These are phyloP conservation scores for Psittacula cyanocephala DNA, from an alignment of 2,113 vertebrate genomes.

Conservation along the genomic window DNA sequence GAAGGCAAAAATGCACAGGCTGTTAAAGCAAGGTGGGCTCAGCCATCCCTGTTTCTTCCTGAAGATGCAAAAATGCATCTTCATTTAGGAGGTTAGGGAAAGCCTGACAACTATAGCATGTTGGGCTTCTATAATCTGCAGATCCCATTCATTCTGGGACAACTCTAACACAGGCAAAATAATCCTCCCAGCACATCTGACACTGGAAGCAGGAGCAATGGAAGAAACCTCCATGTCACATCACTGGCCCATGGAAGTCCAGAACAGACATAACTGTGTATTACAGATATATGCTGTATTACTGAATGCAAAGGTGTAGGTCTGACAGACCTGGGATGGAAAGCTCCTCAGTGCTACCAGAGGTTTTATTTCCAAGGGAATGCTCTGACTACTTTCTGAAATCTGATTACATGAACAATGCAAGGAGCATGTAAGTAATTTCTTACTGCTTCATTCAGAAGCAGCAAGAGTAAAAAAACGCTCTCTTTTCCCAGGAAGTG, in stretches of 20 bases:
- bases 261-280: not conserved
- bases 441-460: not conserved
- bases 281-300: not conserved
- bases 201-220: not conserved
- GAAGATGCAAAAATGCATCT: not conserved
- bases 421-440: not conserved
- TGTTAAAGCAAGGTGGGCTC: not conserved
- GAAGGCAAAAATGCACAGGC: not conserved
- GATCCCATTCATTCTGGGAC: not conserved
- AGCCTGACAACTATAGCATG: not conserved
- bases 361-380: not conserved
- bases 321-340: not conserved
- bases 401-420: not conserved
- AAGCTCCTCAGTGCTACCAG: not conserved
- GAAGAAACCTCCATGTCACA: rapidly evolving
- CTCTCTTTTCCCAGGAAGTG: not conserved
- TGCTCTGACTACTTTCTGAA: not conserved
- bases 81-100: not conserved
- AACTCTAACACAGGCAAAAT: not conserved
- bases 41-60: not conserved
- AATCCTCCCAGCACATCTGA: not conserved
- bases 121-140: not conserved
- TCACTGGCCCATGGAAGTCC: not conserved
- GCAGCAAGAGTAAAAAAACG: not conserved
- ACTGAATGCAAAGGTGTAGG: not conserved